phyloP scores from a whole-genome alignment of 2,797 vertebrate genomes.

The Phalanger gymnotis region DNA sequence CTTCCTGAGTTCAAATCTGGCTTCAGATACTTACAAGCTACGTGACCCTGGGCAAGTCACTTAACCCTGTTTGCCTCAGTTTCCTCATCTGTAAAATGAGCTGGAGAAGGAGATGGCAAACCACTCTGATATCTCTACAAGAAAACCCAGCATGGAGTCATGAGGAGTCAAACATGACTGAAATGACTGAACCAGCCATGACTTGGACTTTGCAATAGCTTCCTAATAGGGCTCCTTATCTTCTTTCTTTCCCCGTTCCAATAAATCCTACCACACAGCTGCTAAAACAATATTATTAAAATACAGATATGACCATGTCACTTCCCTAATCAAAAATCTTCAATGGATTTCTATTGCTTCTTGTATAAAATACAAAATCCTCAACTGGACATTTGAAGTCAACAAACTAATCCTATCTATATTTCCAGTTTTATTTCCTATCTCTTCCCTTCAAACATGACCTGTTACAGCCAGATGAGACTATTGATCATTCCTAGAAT shows the following conservation, averaged over 20 bases:
- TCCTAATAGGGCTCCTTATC: background rate
- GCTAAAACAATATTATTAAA: background rate
- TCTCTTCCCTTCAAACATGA: background rate
- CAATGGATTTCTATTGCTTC: background rate
- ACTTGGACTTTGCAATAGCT: background rate
- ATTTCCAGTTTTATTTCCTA: background rate
- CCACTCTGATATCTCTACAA: background rate
- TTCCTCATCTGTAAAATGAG: background rate
- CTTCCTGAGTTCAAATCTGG: background rate
- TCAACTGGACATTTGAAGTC: background rate
- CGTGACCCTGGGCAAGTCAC: background rate
- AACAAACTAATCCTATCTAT: background rate
- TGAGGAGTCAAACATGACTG: background rate
- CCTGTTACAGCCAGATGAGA: background rate
- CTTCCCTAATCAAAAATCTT: background rate
- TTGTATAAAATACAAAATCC: background rate
- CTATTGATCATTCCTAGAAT: background rate
- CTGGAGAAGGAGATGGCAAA: background rate
- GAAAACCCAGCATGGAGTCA: background rate
- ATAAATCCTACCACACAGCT: background rate
- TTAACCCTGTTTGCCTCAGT: background rate
- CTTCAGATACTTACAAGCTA: background rate
- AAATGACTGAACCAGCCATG: background rate
- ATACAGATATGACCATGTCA: background rate
- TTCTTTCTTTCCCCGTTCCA: background rate